Evolutionary conservation across 2,113 vertebrate species (phyloP), one percentile per base, ranked within the genome.

Genomic region (Etheostoma spectabile): DNA sequence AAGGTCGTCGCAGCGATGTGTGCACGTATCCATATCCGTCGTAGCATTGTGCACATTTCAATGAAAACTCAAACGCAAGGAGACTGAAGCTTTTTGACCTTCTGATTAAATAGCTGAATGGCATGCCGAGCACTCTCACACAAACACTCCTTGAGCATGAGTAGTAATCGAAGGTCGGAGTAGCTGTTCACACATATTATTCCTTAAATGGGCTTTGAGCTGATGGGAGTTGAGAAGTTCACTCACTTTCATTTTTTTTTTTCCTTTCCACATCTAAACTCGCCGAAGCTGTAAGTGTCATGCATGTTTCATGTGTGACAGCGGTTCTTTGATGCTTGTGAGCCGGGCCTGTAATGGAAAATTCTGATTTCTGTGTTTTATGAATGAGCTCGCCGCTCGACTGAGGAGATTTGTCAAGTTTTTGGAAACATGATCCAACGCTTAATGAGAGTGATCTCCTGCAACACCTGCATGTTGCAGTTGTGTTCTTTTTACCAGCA

Each of bases 361-460:
- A 77, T 77, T 81, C 62, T 16, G 30, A 73, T 77, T 62, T 30
- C 18, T 55, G 60, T 38, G 67, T 77, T 85, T 80, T 67, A 80
- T 72, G 22, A 67, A 85, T 73, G 73, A 77, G 67, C 61, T 66
- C 65, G 18, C 72, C 46, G 7, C 49, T 45, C 7, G 5, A 69
- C 51, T 15, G 59, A 70, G 24, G 24, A 74, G 12, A 57, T 73
- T 72, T 77, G 67, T 80, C 61, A 68, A 56, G 66, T 67, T 67
- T 72, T 22, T 2, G 35, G 60, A 61, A 67, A 80, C 55, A 56
- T 18, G 35, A 49, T 49, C 16, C n/a, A 48, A 33, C 16, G 24
- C 13, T 69, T 64, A 24, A 64, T 63, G 10, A 61, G 33, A 55
- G 48, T 72, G 18, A 38, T 38, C 38, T 38, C 8, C 8, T 38